A percentile compares a stretch with the other conserved stretches of the same genome.
Evolutionary conservation across 2,888 invertebrate species (phyloP).

Genomic region (Neria commutata): DNA sequence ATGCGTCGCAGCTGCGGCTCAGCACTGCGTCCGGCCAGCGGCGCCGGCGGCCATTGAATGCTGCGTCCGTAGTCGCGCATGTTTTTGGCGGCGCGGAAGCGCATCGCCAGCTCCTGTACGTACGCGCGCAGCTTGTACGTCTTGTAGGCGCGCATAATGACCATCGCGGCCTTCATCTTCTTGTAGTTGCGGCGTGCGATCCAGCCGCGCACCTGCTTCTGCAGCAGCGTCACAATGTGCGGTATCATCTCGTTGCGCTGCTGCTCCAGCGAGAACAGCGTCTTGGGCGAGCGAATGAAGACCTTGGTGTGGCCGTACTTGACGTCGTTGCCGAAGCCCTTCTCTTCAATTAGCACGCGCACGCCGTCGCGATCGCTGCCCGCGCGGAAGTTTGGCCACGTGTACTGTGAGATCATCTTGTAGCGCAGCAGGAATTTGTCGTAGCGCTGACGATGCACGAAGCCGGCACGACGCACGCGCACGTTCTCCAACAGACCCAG

Average conservation of each 20-base stretch:
- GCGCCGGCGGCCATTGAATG: constrained; percentile 81
- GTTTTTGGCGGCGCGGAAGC: constrained; percentile 71
- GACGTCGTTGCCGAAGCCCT: constrained; percentile 80
- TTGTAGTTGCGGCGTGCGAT: constrained; percentile 79
- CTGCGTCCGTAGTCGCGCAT: constrained; percentile 78
- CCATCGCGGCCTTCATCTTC: constrained; percentile 82
- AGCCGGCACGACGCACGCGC: constrained; percentile 93
- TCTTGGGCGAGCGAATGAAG: constrained; percentile 90
- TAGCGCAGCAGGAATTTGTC: constrained; percentile 92
- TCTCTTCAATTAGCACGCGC: constrained; percentile 80
- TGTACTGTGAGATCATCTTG: constrained; percentile 94
- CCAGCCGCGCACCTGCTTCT: constrained; percentile 92
- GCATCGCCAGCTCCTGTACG: constrained; percentile 68
- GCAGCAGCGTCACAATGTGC: constrained; percentile 87
- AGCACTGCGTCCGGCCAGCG: constrained; percentile 71
- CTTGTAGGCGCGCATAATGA: constrained; percentile 79
- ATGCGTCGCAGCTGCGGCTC: constrained; percentile 69
- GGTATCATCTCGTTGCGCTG: constrained; percentile 87
- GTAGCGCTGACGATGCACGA: constrained; percentile 94
- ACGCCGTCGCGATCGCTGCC: constrained; percentile 82
- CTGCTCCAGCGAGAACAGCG: constrained; percentile 87
- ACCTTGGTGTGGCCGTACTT: constrained; percentile 95
- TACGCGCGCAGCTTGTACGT: constrained; percentile 78
- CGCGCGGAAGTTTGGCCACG: constrained; percentile 94
- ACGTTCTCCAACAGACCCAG: constrained; percentile 95